These are phyloP conservation scores for Battus philenor DNA, from an alignment of 1,140 invertebrate genomes.

Conservation along the genomic window DNA sequence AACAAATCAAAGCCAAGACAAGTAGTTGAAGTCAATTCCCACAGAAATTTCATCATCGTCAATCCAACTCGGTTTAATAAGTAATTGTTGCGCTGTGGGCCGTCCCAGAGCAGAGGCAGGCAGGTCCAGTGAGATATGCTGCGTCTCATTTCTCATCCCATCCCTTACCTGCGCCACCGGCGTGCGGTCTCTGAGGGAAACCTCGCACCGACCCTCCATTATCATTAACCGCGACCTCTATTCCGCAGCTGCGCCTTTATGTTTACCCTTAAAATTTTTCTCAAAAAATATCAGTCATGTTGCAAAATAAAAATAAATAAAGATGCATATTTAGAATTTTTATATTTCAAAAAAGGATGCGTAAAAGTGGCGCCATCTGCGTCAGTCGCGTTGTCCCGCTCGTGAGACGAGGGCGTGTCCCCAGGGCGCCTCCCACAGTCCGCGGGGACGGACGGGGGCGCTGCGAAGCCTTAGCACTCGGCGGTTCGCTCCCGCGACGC, in stretches of 20 bases:
- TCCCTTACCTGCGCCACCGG: slow-evolving; percentile 50
- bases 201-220: slow-evolving; percentile 39
- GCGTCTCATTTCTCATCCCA: slow-evolving; percentile 50
- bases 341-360: slow-evolving; percentile 21
- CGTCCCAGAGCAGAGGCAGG: slow-evolving; percentile 47
- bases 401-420: slow-evolving; percentile 70
- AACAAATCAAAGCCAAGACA: slow-evolving; percentile 62
- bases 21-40: slow-evolving; percentile 71
- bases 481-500: slow-evolving; percentile 70
- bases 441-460: slow-evolving; percentile 69
- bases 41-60: slow-evolving; percentile 74
- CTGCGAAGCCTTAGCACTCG: slow-evolving; percentile 61
- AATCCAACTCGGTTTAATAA: slow-evolving; percentile 71
- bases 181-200: slow-evolving; percentile 57
- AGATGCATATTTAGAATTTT: slow-evolving; percentile 14
- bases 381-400: slow-evolving; percentile 55
- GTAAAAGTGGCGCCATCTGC: slow-evolving; percentile 61
- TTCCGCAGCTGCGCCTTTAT: slow-evolving; percentile 16
- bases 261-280: slow-evolving; percentile 22
- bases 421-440: slow-evolving; percentile 66
- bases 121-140: slow-evolving; percentile 59
- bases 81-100: slow-evolving; percentile 63
- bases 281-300: slow-evolving; percentile 16
- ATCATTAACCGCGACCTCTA: slow-evolving; percentile 25
- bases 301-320: slow-evolving; percentile 4